Base-by-base conservation (phyloP, 2,113 vertebrate species). In the Oenanthe oenanthe region DNA sequence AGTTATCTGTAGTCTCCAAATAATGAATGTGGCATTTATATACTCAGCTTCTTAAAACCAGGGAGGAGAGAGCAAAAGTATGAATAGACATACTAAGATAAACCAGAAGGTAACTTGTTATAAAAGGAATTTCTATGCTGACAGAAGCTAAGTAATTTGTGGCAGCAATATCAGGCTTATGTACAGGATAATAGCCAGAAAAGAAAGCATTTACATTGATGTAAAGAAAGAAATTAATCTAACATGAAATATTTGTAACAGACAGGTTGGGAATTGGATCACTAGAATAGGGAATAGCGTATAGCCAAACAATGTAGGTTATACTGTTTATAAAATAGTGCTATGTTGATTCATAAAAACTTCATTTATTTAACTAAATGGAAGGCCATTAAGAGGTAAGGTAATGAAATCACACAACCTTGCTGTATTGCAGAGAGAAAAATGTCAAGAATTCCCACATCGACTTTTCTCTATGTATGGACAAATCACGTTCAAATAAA, bases 151-250 rank as follows among this genome's bases (percentile, higher is more conserved):
- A 70, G 24, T 28, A 70, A 73, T 66, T 61, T 81, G 31, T 65
- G 36, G 24, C 16, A 77, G 29, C 0, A 2, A 43, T 81, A 63
- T 57, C 31, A 51, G 6, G 0, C 13, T 66, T 38, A 50, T 13
- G 6, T 17, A 54, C 21, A 50, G 5, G 4, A 42, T n/a, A 62
- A 42, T 58, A n/a, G 45, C 25, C 8, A 70, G 24, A 71, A 88
- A 66, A 90, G 1, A 80, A 80, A 76, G 2, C 2, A 22, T 57
- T 65, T 68, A 32, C 7, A 65, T 4, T 51, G 4, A 61, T 38
- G 4, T 50, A 12, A 38, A 74, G 21, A 57, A 78, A 75, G 1
- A 71, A 83, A 62, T 43, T 1, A 26, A 29, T 34, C 54, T 70
- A 67, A 3, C 7, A n/a, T 45, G 7, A 67, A 50, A 7, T n/a